Conservation (phyloP, 2,888 invertebrate genomes). For the Rambutsinella grinnellia region DNA sequence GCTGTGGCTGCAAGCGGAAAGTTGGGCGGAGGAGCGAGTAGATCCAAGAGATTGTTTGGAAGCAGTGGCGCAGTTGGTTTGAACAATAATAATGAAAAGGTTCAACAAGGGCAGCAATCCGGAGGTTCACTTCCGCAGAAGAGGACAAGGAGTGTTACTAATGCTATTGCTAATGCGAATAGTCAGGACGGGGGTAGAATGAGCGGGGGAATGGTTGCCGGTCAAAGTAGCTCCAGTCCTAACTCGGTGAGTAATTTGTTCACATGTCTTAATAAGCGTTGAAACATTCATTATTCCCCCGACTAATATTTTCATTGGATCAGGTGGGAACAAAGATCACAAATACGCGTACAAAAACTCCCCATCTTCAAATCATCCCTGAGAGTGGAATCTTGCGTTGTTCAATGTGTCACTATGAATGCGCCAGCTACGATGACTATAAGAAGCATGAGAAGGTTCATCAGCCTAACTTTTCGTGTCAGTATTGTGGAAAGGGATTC, state of each 20-base stretch:
- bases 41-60: slow-evolving; percentile 18
- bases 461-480: slow-evolving; percentile 66
- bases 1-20: slow-evolving; percentile 15
- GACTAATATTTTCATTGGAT: no score
- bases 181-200: slow-evolving; percentile 33
- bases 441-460: slow-evolving; percentile 67
- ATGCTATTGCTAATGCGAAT: slow-evolving; percentile 55
- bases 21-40: neutral
- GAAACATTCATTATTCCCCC: no score
- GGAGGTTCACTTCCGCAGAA: slow-evolving; percentile 56
- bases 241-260: slow-evolving; percentile 28
- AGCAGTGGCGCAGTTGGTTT: slow-evolving; percentile 4
- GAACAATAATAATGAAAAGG: slow-evolving; percentile 59
- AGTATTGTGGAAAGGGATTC: slow-evolving; percentile 66
- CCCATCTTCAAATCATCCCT: slow-evolving; percentile 66
- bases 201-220: no score
- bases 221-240: no score
- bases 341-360: slow-evolving; percentile 66
- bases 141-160: slow-evolving; percentile 61
- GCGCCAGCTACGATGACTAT: slow-evolving; percentile 66
- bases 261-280: neutral
- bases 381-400: slow-evolving; percentile 64
- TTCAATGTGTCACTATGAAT: slow-evolving; percentile 66
- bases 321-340: slow-evolving; percentile 66
- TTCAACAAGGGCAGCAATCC: no score